These are phyloP conservation scores for Galleria mellonella DNA, from an alignment of 1,140 invertebrate genomes.

Conservation along the genomic window DNA sequence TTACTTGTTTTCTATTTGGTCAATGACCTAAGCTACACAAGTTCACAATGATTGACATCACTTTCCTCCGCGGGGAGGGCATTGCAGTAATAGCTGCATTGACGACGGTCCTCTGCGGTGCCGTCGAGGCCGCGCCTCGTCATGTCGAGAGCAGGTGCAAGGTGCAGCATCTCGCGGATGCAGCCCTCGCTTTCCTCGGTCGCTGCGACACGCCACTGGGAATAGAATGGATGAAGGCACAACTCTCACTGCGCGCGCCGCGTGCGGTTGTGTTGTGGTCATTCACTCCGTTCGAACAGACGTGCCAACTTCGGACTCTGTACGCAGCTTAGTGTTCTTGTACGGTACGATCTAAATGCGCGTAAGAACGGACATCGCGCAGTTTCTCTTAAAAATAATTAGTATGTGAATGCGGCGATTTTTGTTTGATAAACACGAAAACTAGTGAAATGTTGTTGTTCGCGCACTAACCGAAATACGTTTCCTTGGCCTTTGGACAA, in stretches of 20 bases:
- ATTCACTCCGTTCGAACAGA: constrained; percentile 29
- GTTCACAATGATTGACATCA: constrained; percentile 8
- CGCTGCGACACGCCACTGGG: constrained; percentile 24
- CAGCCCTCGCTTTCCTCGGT: constrained; percentile 34
- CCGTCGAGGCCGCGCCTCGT: background rate
- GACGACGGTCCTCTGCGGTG: too few relatives aligned
- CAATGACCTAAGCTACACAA: constrained; percentile 2
- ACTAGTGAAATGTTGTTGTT: constrained; percentile 65
- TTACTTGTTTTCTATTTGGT: too few relatives aligned
- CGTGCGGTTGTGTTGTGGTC: constrained; percentile 58
- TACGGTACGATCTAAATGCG: constrained; percentile 40
- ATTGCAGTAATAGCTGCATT: constrained; percentile 4
- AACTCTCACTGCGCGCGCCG: constrained; percentile 69
- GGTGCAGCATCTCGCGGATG: constrained; percentile 44
- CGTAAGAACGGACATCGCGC: constrained; percentile 42
- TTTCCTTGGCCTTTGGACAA: constrained; percentile 30
- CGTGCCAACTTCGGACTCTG: constrained; percentile 13
- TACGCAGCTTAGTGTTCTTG: constrained; percentile 44
- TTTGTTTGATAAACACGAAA: constrained; percentile 54
- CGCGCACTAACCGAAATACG: constrained; percentile 34
- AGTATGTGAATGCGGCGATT: constrained; percentile 65
- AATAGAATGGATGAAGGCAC: constrained; percentile 21
- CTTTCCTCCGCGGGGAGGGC: constrained; percentile 6
- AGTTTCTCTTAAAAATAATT: constrained; percentile 62
- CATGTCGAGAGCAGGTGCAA: constrained; percentile 22